These are phyloP conservation scores for Oceanodroma tethys DNA, from an alignment of 2,113 vertebrate species.

Conservation along the genomic window DNA sequence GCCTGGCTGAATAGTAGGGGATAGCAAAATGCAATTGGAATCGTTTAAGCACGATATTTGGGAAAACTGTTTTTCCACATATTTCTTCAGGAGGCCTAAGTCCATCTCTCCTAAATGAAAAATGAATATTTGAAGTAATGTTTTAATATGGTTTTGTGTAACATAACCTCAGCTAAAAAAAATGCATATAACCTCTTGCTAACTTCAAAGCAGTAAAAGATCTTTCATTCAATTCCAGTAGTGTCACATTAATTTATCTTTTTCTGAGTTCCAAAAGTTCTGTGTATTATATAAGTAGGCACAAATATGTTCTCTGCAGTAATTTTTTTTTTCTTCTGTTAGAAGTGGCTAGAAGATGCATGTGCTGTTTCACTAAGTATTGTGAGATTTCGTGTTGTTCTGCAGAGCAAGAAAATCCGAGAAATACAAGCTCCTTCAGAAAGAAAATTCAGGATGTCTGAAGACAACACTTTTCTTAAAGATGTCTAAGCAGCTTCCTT, in stretches of 20 bases:
- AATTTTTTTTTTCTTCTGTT: background rate
- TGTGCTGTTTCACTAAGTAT: background rate
- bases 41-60: background rate
- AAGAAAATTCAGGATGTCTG: background rate
- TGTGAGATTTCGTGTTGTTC: background rate
- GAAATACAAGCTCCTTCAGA: background rate
- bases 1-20: background rate
- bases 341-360: background rate
- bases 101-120: background rate
- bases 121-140: background rate
- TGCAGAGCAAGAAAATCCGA: background rate
- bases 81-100: background rate
- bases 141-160: slow-evolving; percentile 7
- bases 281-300: background rate
- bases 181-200: background rate
- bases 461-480: background rate
- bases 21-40: background rate
- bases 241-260: slow-evolving; percentile 17
- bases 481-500: background rate
- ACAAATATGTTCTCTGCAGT: background rate
- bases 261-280: background rate
- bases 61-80: background rate
- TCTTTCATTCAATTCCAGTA: slow-evolving; percentile 36
- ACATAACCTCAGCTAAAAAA: background rate
- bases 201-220: slow-evolving; percentile 8